Conservation (phyloP, 2,797 vertebrate genomes). For the Manis crassicaudata region DNA sequence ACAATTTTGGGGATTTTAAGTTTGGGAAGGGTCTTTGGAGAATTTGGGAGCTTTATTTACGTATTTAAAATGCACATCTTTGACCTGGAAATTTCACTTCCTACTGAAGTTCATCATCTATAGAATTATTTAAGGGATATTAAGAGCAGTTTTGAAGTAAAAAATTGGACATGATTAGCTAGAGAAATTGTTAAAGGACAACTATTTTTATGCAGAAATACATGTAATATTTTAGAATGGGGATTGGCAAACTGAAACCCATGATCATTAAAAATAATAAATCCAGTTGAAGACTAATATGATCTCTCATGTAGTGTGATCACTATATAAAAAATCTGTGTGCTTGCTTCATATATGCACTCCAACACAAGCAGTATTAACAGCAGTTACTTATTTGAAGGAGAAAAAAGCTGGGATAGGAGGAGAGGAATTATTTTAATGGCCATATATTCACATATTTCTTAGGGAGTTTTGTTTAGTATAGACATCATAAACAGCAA, state of each 20-base stretch:
- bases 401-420: neutral
- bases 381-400: neutral
- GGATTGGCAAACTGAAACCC: neutral
- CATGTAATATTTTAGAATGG: neutral
- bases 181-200: neutral
- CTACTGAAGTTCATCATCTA: neutral
- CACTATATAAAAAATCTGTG: neutral
- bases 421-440: neutral
- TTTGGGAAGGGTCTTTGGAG: neutral
- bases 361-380: neutral
- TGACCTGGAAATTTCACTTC: neutral
- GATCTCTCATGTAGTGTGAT: neutral
- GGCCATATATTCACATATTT: neutral
- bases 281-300: neutral
- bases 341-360: neutral
- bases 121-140: neutral
- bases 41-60: conserved; percentile 3
- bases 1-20: neutral
- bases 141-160: neutral
- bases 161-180: neutral
- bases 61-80: neutral
- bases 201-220: conserved; percentile 3
- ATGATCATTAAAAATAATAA: neutral
- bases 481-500: neutral
- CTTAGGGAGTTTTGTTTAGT: neutral